These are phyloP conservation scores for Paratrypauchen microcephalus DNA, from an alignment of 2,797 vertebrate species.

Conservation along the genomic window DNA sequence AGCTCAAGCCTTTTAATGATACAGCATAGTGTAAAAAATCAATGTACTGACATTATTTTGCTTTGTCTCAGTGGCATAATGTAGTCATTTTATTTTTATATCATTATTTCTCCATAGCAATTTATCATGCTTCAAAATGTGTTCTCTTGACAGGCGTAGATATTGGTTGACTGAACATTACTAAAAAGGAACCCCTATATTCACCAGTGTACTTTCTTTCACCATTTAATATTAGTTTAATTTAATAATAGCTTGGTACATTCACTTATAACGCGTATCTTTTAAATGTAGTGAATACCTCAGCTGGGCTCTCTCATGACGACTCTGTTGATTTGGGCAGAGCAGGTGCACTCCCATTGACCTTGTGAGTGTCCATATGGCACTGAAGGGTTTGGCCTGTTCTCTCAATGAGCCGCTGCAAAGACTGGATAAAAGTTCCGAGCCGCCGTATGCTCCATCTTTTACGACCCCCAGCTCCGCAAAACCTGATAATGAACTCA, in stretches of 20 bases:
- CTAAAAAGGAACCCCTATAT: neutral
- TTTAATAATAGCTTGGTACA: too few relatives aligned
- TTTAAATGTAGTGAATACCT: slow-evolving; percentile 6
- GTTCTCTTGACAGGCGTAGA: too few relatives aligned
- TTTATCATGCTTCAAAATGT: too few relatives aligned
- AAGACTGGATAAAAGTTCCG: neutral
- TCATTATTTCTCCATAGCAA: too few relatives aligned
- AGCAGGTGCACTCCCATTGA: slow-evolving; percentile 47
- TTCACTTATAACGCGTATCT: neutral
- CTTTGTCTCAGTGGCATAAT: too few relatives aligned
- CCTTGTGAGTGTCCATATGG: slow-evolving; percentile 36
- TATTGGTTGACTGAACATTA: neutral
- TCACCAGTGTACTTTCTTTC: neutral
- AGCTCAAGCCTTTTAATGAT: too few relatives aligned
- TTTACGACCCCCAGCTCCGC: too few relatives aligned
- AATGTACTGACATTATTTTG: too few relatives aligned
- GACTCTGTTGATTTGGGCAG: slow-evolving; percentile 16
- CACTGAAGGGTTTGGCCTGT: slow-evolving; percentile 16
- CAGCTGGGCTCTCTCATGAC: slow-evolving; percentile 14
- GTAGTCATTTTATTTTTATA: too few relatives aligned
- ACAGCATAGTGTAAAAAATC: too few relatives aligned
- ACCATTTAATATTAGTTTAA: neutral
- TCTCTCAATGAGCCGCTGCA: slow-evolving; percentile 20
- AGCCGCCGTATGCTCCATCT: slow-evolving; percentile 3
- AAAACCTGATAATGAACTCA: neutral